Evolutionary conservation across 2,797 vertebrate genomes (phyloP).

Genomic region (Aulostomus chinensis): DNA sequence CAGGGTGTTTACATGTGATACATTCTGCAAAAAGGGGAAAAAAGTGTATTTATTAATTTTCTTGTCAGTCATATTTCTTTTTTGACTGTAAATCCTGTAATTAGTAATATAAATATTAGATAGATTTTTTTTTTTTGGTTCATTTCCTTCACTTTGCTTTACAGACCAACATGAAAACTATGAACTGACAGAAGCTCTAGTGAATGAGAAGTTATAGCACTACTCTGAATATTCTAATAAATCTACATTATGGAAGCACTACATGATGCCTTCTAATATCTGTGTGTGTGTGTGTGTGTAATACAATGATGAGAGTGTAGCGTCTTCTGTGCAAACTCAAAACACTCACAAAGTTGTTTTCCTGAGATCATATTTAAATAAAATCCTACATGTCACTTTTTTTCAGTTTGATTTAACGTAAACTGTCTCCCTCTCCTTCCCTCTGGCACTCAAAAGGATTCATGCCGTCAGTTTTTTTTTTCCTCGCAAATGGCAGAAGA

Average conservation of each 20-base stretch:
- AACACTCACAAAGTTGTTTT: background rate
- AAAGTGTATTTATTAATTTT: slow-evolving; percentile 67
- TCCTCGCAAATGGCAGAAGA: slow-evolving; percentile 10
- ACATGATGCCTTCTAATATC: slow-evolving; percentile 17
- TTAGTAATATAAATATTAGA: slow-evolving; percentile 84
- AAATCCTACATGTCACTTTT: slow-evolving; percentile 1
- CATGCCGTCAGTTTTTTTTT: slow-evolving; percentile 12
- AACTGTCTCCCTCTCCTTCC: background rate
- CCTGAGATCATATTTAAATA: slow-evolving; percentile 2
- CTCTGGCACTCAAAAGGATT: background rate
- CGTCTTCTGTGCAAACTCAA: slow-evolving; percentile 17
- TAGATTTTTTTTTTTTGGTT: slow-evolving; percentile 68
- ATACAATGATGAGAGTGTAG: slow-evolving; percentile 10
- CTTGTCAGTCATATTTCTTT: slow-evolving; percentile 57
- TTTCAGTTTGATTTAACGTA: slow-evolving; percentile 15
- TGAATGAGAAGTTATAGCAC: slow-evolving; percentile 77
- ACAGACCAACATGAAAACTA: slow-evolving; percentile 63
- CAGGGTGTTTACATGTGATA: too few species aligned
- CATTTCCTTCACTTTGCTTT: slow-evolving; percentile 61
- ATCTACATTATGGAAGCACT: slow-evolving; percentile 78
- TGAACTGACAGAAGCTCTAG: slow-evolving; percentile 58
- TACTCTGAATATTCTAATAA: slow-evolving; percentile 81
- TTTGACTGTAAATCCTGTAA: slow-evolving; percentile 81
- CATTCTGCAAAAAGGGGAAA: slow-evolving; percentile 35
- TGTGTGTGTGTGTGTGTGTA: slow-evolving; percentile 37